Conservation (phyloP, 2,888 invertebrate species). For the Colostygia pectinataria region DNA sequence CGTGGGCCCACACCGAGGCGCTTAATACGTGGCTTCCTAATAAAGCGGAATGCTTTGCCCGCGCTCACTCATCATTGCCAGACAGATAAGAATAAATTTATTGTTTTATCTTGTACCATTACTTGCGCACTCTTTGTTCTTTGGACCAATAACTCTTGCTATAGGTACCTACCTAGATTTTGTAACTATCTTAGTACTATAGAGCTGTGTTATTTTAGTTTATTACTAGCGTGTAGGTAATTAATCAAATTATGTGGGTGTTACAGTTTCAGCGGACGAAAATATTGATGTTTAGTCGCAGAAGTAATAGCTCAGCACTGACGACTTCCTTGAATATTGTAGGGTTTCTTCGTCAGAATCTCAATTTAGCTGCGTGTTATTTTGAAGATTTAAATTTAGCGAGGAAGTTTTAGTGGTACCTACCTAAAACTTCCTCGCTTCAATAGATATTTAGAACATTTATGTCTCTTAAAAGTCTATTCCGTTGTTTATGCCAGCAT, state of each 20-base stretch:
- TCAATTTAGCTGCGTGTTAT: slow-evolving; percentile 19
- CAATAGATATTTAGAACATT: slow-evolving; percentile 10
- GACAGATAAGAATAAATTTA: slow-evolving; percentile 42
- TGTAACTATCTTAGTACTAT: too few relatives aligned
- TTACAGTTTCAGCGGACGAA: slow-evolving; percentile 30
- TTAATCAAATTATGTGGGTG: slow-evolving; percentile 36
- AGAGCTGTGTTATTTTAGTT: slow-evolving; percentile 12
- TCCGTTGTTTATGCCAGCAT: slow-evolving; percentile 19
- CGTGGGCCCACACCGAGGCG: slow-evolving; percentile 55
- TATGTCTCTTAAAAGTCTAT: slow-evolving; percentile 8
- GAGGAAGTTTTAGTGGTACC: slow-evolving; percentile 15
- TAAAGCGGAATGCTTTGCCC: slow-evolving; percentile 59
- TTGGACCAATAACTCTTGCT: slow-evolving; percentile 7
- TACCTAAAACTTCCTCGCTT: slow-evolving; percentile 10
- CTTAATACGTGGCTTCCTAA: slow-evolving; percentile 77
- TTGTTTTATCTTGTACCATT: slow-evolving; percentile 35
- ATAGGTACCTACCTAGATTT: too few relatives aligned
- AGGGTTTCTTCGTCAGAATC: slow-evolving; percentile 22
- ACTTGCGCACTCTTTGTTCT: slow-evolving; percentile 11
- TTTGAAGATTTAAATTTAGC: slow-evolving; percentile 20
- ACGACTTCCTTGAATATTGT: slow-evolving; percentile 28
- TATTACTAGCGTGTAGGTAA: slow-evolving; percentile 18
- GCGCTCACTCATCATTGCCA: slow-evolving; percentile 46
- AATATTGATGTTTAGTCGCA: slow-evolving; percentile 27
- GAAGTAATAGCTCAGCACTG: slow-evolving; percentile 3